Evolutionary conservation across 1,140 invertebrate genomes (phyloP).

Genomic region (Eupristina koningsbergeri): DNA sequence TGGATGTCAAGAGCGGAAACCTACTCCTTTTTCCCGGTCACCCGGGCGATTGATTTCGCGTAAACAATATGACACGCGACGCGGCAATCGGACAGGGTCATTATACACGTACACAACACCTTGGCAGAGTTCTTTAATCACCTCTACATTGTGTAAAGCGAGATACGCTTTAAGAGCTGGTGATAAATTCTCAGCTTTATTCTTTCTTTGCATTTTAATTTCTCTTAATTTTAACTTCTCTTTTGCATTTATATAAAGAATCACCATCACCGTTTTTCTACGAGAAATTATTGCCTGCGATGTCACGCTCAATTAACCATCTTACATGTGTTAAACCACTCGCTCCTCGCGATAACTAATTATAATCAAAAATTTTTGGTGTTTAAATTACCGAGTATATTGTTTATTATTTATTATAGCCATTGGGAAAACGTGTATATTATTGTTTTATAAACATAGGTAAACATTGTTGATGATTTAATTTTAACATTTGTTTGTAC

Average conservation of each 20-base stretch:
- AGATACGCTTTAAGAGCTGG: background rate
- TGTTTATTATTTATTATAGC: too few species aligned
- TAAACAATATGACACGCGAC: slow-evolving; percentile 26
- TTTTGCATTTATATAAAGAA: background rate
- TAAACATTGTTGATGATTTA: too few species aligned
- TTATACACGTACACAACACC: background rate
- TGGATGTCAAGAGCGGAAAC: too few species aligned
- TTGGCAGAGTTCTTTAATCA: background rate
- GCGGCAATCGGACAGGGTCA: background rate
- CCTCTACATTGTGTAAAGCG: background rate
- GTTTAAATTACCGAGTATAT: background rate
- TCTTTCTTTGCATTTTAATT: background rate
- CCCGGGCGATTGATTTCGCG: background rate
- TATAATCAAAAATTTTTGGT: background rate
- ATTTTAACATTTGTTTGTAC: too few species aligned
- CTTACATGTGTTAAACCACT: background rate
- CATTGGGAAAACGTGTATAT: too few species aligned
- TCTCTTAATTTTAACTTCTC: background rate
- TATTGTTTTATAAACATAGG: too few species aligned
- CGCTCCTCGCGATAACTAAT: background rate
- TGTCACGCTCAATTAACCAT: background rate
- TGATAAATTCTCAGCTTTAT: background rate
- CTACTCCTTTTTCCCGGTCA: too few species aligned
- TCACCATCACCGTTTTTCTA: background rate
- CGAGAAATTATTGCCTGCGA: background rate